Evolutionary conservation across 2,888 invertebrate species (phyloP).

Genomic region (Tenthredo amoena): DNA sequence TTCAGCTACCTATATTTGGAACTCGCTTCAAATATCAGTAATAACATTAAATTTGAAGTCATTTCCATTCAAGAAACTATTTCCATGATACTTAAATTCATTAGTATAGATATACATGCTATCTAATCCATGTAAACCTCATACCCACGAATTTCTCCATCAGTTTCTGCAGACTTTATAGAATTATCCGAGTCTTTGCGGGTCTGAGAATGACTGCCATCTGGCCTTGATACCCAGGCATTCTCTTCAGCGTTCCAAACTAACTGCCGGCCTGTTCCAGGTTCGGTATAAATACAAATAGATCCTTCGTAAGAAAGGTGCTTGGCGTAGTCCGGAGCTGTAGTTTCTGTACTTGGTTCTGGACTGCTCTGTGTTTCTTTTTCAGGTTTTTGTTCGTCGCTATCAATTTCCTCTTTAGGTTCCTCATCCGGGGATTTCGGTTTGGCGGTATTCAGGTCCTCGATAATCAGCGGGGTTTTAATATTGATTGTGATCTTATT

Average conservation of each 20-base stretch:
- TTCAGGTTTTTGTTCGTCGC: conserved; percentile 49
- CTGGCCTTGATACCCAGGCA: conserved; percentile 67
- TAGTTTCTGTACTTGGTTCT: not conserved
- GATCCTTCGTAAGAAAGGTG: conserved; percentile 86
- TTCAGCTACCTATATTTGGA: not conserved
- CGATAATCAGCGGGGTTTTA: conserved; percentile 29
- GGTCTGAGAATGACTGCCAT: conserved; percentile 62
- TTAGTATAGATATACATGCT: conserved; percentile 11
- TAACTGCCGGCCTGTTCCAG: conserved; percentile 84
- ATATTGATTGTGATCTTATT: conserved; percentile 54
- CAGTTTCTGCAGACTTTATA: conserved; percentile 71
- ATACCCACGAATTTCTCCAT: conserved; percentile 74
- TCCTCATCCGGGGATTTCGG: conserved; percentile 19
- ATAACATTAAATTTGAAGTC: not conserved
- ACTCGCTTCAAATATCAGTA: not conserved
- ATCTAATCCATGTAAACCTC: conserved; percentile 65
- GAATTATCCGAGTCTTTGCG: conserved; percentile 79
- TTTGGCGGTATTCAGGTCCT: not conserved
- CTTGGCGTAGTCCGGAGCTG: conserved; percentile 73
- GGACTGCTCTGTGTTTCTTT: conserved; percentile 15
- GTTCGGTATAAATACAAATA: conserved; percentile 88
- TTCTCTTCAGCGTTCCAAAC: conserved; percentile 81
- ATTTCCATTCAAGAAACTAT: not conserved
- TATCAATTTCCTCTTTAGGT: not conserved
- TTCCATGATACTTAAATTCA: conserved; percentile 51